Percentiles rank a stretch among this genome's conserved stretches.
Conservation (phyloP, 1,140 invertebrate species). For the Drosophila obscura region DNA sequence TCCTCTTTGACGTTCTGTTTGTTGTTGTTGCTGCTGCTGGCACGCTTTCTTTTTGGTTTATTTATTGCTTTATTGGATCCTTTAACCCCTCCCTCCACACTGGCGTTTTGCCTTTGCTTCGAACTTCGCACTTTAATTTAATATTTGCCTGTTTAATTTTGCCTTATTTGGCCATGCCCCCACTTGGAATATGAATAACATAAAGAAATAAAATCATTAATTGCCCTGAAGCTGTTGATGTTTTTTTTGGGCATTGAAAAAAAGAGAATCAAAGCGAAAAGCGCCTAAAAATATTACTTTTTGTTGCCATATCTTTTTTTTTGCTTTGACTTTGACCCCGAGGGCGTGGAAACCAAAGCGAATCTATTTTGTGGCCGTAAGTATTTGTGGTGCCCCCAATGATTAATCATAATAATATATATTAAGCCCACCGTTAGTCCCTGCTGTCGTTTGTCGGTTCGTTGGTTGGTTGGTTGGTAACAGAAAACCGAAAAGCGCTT, state of each 20-base stretch:
- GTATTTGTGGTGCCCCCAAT: conserved; percentile 26
- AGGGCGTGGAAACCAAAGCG: conserved; percentile 49
- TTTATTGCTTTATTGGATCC: conserved; percentile 10
- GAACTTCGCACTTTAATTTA: conserved; percentile 5
- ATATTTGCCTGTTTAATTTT: conserved; percentile 9
- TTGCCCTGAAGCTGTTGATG: conserved; percentile 18
- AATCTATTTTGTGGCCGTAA: conserved; percentile 23
- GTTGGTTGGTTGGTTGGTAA: conserved; percentile 26
- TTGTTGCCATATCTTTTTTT: conserved; percentile 2
- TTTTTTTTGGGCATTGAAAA: conserved; percentile 10
- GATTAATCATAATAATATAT: conserved; percentile 59
- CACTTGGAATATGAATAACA: conserved; percentile 29
- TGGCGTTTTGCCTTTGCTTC: conserved; percentile 2
- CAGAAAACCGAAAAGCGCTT: conserved; percentile 42
- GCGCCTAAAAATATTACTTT: conserved; percentile 12
- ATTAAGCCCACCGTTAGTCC: conserved; percentile 44
- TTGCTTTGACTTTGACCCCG: conserved; percentile 28
- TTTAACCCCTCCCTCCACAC: conserved; percentile 20
- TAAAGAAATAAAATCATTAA: conserved; percentile 4
- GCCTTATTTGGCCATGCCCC: conserved; percentile 37
- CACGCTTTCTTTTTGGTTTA: conserved; percentile 24
- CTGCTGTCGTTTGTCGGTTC: conserved; percentile 7
- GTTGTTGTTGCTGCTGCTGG: conserved; percentile 19
- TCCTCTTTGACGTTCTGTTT: conserved; percentile 30
- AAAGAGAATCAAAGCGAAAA: conserved; percentile 31